Evolutionary conservation across 2,113 vertebrate genomes (phyloP).

Genomic region (Myiopsitta monachus): DNA sequence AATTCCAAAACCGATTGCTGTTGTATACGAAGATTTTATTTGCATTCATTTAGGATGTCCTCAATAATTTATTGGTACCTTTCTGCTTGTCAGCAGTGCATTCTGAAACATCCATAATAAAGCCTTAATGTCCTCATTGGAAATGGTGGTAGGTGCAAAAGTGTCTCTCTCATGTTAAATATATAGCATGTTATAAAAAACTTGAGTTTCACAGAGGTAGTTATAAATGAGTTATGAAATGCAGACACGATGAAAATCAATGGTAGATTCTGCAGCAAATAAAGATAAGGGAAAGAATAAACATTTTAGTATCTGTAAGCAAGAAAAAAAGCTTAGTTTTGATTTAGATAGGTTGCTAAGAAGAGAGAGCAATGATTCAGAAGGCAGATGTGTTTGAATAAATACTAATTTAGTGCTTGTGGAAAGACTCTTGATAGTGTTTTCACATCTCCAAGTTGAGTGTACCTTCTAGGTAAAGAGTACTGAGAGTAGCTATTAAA

Average conservation of each 20-base stretch:
- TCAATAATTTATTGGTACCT: constrained; percentile 26
- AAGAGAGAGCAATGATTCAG: neutral
- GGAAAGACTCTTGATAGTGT: fast-evolving
- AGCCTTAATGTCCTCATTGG: constrained; percentile 1
- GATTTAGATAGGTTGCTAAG: neutral
- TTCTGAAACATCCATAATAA: neutral
- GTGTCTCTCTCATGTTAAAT: constrained; percentile 16
- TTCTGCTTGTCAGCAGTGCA: constrained; percentile 6
- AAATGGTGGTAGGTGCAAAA: constrained; percentile 9
- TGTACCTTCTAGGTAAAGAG: neutral
- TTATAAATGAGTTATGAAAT: constrained; percentile 16
- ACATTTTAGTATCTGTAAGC: neutral
- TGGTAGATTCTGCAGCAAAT: neutral
- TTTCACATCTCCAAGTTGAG: neutral
- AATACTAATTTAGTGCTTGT: neutral
- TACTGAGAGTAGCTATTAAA: neutral
- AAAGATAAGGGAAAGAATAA: neutral
- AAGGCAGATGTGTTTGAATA: neutral
- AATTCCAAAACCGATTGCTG: neutral
- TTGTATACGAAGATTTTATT: constrained; percentile 13
- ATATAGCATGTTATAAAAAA: constrained; percentile 32
- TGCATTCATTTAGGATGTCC: neutral
- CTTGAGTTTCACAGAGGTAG: neutral
- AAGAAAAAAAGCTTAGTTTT: neutral
- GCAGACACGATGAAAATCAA: constrained; percentile 7